Evolutionary conservation across 2,113 vertebrate genomes (phyloP).

Genomic region (Cochlearius cochlearius): DNA sequence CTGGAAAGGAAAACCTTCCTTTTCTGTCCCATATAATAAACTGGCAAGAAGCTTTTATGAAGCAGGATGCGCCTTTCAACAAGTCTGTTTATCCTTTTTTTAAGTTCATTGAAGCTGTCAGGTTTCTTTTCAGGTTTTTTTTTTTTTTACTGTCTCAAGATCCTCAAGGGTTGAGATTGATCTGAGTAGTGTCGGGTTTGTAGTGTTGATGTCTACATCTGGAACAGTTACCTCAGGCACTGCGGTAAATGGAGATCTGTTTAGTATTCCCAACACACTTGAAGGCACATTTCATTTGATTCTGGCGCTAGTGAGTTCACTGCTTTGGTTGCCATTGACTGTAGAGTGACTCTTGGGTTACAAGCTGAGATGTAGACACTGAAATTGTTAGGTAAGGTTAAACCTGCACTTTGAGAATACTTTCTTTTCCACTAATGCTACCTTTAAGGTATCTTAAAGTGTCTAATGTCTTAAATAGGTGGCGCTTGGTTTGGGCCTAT

Average conservation of each 20-base stretch:
- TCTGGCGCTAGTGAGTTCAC: not conserved
- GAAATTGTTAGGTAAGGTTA: not conserved
- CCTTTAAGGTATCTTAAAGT: not conserved
- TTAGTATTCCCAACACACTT: not conserved
- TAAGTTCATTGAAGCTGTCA: not conserved
- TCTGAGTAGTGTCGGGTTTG: not conserved
- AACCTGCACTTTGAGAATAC: not conserved
- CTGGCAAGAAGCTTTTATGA: not conserved
- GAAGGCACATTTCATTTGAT: not conserved
- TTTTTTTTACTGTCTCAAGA: not conserved
- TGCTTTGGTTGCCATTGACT: not conserved
- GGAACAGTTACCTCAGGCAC: not conserved
- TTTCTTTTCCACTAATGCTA: not conserved
- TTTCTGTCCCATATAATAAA: not conserved
- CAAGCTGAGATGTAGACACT: not conserved
- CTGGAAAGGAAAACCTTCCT: not conserved
- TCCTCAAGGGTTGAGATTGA: not conserved
- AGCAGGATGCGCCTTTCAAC: not conserved
- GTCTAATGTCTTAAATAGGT: accelerated
- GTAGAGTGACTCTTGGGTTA: not conserved
- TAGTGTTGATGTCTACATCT: not conserved
- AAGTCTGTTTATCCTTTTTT: not conserved
- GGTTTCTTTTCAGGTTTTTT: not conserved
- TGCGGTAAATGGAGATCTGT: not conserved
- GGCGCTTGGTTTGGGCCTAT: not conserved